Conservation (phyloP, 2,797 vertebrate species). For the Valencia hispanica region DNA sequence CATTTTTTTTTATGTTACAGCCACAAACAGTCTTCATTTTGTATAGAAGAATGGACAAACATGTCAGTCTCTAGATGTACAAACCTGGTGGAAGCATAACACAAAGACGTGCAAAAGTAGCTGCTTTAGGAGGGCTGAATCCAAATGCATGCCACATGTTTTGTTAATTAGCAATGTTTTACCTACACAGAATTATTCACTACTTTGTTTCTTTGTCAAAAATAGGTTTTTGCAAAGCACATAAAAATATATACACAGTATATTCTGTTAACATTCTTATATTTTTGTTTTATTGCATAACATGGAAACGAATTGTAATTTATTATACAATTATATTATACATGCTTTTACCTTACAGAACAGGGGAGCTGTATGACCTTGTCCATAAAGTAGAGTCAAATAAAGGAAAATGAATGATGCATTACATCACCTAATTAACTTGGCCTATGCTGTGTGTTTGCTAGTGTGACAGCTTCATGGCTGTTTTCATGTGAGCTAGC, state of each 20-base stretch:
- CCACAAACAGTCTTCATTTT: neutral
- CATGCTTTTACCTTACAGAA: slow-evolving; percentile 25
- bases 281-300: slow-evolving; percentile 25
- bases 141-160: neutral
- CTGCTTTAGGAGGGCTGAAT: neutral
- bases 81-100: neutral
- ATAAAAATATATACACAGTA: neutral
- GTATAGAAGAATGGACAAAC: neutral
- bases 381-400: slow-evolving; percentile 21
- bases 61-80: neutral
- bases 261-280: neutral
- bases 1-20: neutral
- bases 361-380: slow-evolving; percentile 33
- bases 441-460: slow-evolving; percentile 17
- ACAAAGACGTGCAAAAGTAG: neutral
- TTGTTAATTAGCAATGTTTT: neutral
- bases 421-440: slow-evolving; percentile 74
- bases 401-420: slow-evolving; percentile 45
- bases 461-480: slow-evolving; percentile 65
- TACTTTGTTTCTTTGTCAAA: neutral
- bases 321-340: neutral
- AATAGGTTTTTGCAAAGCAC: neutral
- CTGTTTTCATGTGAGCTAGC: slow-evolving; percentile 33
- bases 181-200: neutral
- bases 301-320: slow-evolving; percentile 28